These are phyloP conservation scores for Agrenia bidenticulata DNA, from an alignment of 2,888 invertebrate species.

Conservation along the genomic window DNA sequence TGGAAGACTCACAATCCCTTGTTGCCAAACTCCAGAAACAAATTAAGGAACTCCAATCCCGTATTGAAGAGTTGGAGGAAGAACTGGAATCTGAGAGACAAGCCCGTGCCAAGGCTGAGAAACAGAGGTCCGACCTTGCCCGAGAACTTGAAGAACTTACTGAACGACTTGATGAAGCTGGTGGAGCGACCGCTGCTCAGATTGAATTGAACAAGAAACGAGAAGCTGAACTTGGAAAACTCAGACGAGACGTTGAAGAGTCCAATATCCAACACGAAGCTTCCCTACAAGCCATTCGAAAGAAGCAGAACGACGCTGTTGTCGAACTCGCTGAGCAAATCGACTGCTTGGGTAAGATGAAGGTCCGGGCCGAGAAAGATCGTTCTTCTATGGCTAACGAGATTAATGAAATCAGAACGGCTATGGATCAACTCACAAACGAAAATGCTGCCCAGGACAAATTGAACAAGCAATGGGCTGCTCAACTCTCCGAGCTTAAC, in stretches of 20 bases:
- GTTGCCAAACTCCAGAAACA: slow-evolving; percentile 97
- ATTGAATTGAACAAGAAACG: slow-evolving; percentile 98
- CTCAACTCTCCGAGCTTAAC: slow-evolving; percentile 92
- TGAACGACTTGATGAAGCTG: slow-evolving; percentile 96
- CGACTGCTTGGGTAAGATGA: slow-evolving; percentile 98
- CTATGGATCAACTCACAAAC: slow-evolving; percentile 95
- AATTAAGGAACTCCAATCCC: slow-evolving; percentile 96
- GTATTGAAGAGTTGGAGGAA: slow-evolving; percentile 98
- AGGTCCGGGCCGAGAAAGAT: slow-evolving; percentile 97
- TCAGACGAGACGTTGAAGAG: slow-evolving; percentile 97
- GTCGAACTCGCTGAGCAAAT: slow-evolving; percentile 99
- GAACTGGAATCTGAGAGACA: slow-evolving; percentile 99
- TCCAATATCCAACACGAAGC: slow-evolving; percentile 98
- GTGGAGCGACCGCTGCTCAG: slow-evolving; percentile 93
- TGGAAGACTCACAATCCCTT: slow-evolving; percentile 97
- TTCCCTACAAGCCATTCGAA: slow-evolving; percentile 91
- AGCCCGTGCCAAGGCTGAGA: slow-evolving; percentile 74
- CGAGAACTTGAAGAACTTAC: slow-evolving; percentile 95
- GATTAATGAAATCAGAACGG: slow-evolving; percentile 95
- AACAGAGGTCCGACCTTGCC: slow-evolving; percentile 94
- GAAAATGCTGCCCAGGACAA: slow-evolving; percentile 87
- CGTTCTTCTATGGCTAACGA: slow-evolving; percentile 96
- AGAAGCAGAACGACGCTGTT: slow-evolving; percentile 99
- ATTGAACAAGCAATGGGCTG: slow-evolving; percentile 95
- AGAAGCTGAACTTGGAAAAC: slow-evolving; percentile 97